Conservation (phyloP, 2,113 vertebrate genomes). For the Phalacrocorax aristotelis region DNA sequence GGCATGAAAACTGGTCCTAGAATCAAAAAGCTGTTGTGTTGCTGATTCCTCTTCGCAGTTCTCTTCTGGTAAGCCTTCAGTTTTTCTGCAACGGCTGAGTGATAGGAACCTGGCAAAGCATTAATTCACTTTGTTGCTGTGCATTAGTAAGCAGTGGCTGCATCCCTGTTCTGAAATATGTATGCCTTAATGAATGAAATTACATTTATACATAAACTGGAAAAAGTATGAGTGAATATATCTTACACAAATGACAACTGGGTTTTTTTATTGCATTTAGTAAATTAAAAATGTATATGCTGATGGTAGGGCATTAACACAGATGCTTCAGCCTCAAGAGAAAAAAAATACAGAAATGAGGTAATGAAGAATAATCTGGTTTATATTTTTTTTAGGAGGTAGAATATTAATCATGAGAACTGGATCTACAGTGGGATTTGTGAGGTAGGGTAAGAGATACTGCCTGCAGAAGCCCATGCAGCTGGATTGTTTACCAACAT, state of each 20-base stretch:
- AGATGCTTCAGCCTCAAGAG: not conserved
- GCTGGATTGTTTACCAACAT: conserved; percentile 11
- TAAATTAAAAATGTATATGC: not conserved
- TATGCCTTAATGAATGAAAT: not conserved
- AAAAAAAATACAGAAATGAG: not conserved
- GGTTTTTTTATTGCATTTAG: not conserved
- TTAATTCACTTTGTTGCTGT: not conserved
- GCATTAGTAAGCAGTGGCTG: not conserved
- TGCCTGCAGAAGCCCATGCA: conserved; percentile 9
- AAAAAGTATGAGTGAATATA: not conserved
- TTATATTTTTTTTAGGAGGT: not conserved
- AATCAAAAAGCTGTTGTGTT: not conserved
- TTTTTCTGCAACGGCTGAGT: not conserved
- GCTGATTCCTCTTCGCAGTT: not conserved
- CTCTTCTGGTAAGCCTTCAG: not conserved
- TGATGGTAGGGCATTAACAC: not conserved
- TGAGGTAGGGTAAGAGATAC: not conserved
- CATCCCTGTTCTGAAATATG: not conserved
- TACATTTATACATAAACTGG: not conserved
- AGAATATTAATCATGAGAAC: not conserved
- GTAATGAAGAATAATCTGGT: not conserved
- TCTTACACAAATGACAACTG: not conserved
- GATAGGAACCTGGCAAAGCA: not conserved
- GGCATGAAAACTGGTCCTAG: not conserved
- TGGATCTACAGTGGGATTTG: not conserved